These are phyloP conservation scores for Ursus arctos DNA, from an alignment of 2,113 vertebrate genomes.

Conservation along the genomic window DNA sequence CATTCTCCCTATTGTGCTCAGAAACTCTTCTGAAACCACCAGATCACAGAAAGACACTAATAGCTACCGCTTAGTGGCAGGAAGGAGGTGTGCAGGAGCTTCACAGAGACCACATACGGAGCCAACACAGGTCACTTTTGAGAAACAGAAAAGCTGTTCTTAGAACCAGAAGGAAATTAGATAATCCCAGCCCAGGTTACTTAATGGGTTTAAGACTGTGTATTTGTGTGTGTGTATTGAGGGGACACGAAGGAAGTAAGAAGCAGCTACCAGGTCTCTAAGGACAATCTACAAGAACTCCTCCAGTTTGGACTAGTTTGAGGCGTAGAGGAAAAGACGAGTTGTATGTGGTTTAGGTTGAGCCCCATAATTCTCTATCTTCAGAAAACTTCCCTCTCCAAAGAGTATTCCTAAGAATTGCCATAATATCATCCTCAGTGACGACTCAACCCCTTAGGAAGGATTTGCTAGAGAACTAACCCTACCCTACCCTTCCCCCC, in stretches of 20 bases:
- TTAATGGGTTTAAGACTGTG: background rate
- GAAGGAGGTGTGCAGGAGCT: background rate
- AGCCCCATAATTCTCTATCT: background rate
- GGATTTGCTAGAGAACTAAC: background rate
- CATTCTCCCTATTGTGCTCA: background rate
- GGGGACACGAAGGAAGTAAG: background rate
- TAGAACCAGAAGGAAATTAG: conserved; percentile 29
- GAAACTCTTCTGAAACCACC: conserved; percentile 3
- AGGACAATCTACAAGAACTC: background rate
- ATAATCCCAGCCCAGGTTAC: background rate
- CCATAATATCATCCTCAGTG: background rate
- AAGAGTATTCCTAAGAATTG: background rate
- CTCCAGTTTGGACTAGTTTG: background rate
- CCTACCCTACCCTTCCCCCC: background rate
- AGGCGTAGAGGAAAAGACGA: background rate
- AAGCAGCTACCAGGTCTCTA: background rate
- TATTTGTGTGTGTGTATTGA: background rate
- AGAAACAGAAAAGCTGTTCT: background rate
- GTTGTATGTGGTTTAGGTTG: background rate
- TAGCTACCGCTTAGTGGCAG: background rate
- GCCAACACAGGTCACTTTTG: background rate
- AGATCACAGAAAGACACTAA: background rate
- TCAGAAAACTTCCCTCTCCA: background rate
- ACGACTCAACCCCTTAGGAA: background rate
- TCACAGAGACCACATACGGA: background rate